Base-by-base conservation (phyloP, 2,113 vertebrate species). In the Oplegnathus fasciatus region DNA sequence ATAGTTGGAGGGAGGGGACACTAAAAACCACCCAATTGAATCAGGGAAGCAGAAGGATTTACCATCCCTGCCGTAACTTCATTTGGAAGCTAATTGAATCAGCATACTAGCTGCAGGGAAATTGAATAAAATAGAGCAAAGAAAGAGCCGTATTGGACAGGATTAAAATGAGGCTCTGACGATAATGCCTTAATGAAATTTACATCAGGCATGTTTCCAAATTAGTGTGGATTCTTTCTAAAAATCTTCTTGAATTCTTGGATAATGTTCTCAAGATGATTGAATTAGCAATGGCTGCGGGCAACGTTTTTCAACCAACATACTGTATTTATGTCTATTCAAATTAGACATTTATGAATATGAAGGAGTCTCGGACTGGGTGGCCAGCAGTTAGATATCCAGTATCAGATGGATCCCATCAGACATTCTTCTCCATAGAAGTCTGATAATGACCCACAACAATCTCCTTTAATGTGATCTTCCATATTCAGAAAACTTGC, bases 11-110 rank as follows among this genome's bases (percentile, higher is more conserved):
- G 82, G 79, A 70, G 44, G 55, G 37, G 48, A 87, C 9, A 57
- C 69, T 89, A 86, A 91, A 92, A 90, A 72, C 52, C 83, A 86
- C 17, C 84, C 83, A 84, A 85, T 61, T 91, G 85, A 91, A 92
- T 88, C 82, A 82, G 69, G 67, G 69, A 86, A 79, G 84, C 89
- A 92, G 89, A 93, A 91, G 90, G 86, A 91, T 93, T 89, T 80
- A 89, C 79, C 76, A 55, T 88, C 83, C 83, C 76, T 85, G 83
- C 81, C 62, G 73, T 90, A 92, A 91, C 93, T 91, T 89, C 57
- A 93, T 94, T 94, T 90, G 75, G 84, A 78, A 82, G 78, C 73
- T 93, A 94, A 95, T 93, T 91, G 75, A 94, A 94, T 96, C 86
- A 90, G 86, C 62, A 72, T 70, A 70, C 62, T 90, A 81, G 92